Evolutionary conservation across 2,888 invertebrate species (phyloP), one percentile per base, ranked within the genome.

Genomic region (Dasypolia templi): DNA sequence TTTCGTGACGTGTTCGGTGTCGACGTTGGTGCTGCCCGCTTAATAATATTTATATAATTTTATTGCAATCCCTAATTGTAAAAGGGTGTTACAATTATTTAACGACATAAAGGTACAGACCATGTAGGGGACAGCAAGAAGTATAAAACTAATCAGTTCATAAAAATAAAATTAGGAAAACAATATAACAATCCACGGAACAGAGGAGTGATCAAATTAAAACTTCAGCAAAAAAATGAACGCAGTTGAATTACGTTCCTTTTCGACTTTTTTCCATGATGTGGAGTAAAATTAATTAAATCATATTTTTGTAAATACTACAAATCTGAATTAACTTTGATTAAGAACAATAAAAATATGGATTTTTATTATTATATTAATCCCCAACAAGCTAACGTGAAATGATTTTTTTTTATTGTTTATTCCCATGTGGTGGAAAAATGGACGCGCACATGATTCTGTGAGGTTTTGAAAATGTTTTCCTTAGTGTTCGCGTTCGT

Each of bases 381-480:
- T 49, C 6, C 11, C 11, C 4, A 49, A 26, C n/a, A 61, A 17
- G n/a, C 3, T 42, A 53, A 71, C 88, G 86, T 91, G 65, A 65
- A 89, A 89, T 63, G 91, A 77, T 75, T 81, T 12, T 75, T 82
- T 83, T 88, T 91, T 91, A 92, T 94, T 93, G 94, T 93, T 94
- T 94, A 93, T 93, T 94, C 95, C 94, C 95, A 95, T 95, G 95
- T 95, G 95, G 94, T 95, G 91, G 90, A 94, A 94, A 95, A 94
- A 95, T 95, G 95, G 95, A 95, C 94, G 95, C 95, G 93, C 95
- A 95, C 93, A 94, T 94, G 94, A 94, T 93, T 90, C 86, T 92
- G 85, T 91, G 91, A 93, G 90, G 90, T 92, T 93, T 92, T 91
- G 86, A 95, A 93, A 94, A 95, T 95, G 94, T 93, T 94, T 93